Evolutionary conservation across 2,888 invertebrate genomes (phyloP).

Genomic region (Brachynemurus nebulosus): DNA sequence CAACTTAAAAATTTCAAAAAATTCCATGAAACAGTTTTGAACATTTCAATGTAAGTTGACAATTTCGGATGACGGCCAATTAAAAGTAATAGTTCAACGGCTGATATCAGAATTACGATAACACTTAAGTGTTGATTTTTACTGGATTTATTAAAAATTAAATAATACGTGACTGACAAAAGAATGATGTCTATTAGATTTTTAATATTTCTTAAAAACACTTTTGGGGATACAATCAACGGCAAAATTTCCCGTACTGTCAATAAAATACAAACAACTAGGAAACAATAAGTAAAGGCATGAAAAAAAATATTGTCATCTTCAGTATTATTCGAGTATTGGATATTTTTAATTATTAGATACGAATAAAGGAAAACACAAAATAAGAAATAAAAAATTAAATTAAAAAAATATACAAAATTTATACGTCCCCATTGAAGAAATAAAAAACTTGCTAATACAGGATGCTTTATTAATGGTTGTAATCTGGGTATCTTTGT

Average conservation of each 20-base stretch:
- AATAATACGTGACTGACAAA: slow-evolving; percentile 45
- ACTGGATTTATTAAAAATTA: slow-evolving; percentile 40
- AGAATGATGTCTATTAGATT: slow-evolving; percentile 62
- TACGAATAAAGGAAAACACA: slow-evolving; percentile 53
- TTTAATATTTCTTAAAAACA: slow-evolving; percentile 53
- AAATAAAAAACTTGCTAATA: slow-evolving; percentile 64
- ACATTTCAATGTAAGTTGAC: slow-evolving; percentile 72
- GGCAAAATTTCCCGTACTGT: slow-evolving; percentile 57
- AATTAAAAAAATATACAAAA: slow-evolving; percentile 56
- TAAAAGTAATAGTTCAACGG: slow-evolving; percentile 61
- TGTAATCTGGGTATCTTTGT: slow-evolving; percentile 51
- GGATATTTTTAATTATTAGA: slow-evolving; percentile 45
- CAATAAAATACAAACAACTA: slow-evolving; percentile 44
- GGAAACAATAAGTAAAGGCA: slow-evolving; percentile 30
- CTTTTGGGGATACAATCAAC: slow-evolving; percentile 47
- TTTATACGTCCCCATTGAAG: slow-evolving; percentile 71
- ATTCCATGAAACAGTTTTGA: slow-evolving; percentile 64
- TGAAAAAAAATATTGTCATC: slow-evolving; percentile 19
- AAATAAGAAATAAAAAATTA: slow-evolving; percentile 54
- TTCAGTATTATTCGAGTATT: slow-evolving; percentile 24
- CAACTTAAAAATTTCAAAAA: slow-evolving; percentile 66
- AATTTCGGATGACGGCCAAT: slow-evolving; percentile 67
- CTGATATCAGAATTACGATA: slow-evolving; percentile 57
- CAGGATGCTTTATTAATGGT: slow-evolving; percentile 60
- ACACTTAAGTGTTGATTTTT: slow-evolving; percentile 52